Evolutionary conservation across 1,140 invertebrate species (phyloP), one percentile per base, ranked within the genome.

Genomic region (Apis dorsata): DNA sequence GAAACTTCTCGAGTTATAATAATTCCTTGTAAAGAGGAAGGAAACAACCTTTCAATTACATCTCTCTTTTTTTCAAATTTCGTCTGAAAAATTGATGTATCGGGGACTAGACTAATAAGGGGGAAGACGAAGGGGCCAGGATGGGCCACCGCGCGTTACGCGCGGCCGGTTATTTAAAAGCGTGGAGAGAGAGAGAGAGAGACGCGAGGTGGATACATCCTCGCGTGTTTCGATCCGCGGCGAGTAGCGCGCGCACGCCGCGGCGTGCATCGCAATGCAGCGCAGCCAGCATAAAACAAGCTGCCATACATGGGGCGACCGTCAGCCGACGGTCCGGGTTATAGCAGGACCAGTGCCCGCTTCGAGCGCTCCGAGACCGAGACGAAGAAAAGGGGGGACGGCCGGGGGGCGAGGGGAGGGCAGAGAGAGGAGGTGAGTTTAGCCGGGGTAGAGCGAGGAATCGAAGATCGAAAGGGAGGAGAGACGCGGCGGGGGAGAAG

Each of bases 291-390:
- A 93, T 93, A 93, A 93, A 93, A 93, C 93, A 94, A 93, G 93
- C 92, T 94, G 92, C 92, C 93, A 93, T 93, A 94, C 93, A 94
- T 93, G 93, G 93, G 93, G 92, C 92, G 93, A 93, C 91, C 93
- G 93, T 93, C 92, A 92, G 91, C 90, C 89, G 89, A 90, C 91
- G n/a, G n/a, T 92, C 91, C 87, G 85, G 86, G 89, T 89, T 90
- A 90, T 90, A 91, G 90, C 89, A 90, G 91, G 91, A 93, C 90
- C 91, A 89, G 90, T 44, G 34, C 86, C 85, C 69, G 79, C 81
- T 84, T 69, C 79, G 72, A 81, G 81, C 83, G 2, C 28, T 72
- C 21, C n/a, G 53, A 70, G 7, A 75, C 78, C 74, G 68, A 86
- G 86, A 88, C 84, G 65, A 84, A 88, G 82, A 74, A 83, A 71